Evolutionary conservation across 2,888 invertebrate species (phyloP), one percentile per base, ranked within the genome.

Genomic region (Sinhomidia bicolor): DNA sequence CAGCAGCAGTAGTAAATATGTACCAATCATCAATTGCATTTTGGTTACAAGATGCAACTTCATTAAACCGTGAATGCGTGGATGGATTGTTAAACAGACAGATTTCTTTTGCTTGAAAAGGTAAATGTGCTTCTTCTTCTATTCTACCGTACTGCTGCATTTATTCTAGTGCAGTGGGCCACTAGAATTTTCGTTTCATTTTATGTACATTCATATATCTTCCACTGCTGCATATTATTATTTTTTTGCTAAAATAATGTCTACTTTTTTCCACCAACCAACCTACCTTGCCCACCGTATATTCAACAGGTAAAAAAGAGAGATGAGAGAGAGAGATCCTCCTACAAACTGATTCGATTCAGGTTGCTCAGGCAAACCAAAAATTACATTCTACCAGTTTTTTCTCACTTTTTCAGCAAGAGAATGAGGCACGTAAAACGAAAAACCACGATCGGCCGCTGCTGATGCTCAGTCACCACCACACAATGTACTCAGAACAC

Each of bases 161-260:
- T 41, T 0, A 23, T 79, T 79, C 36, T 79, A 79, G 79, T 57
- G 79, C 60, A 79, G 60, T 79, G 79, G 79, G 79, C 41, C 60
- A 79, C 60, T 79, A 79, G 79, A 60, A 47, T 4, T 6, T 79
- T 51, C 1, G 29, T 74, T 74, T 65, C 60, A 17, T 26, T 62
- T 62, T 36, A 20, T n/a, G n/a, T 14, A 3, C 12, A 47, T 10
- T n/a, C n/a, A 47, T 41, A 41, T 41, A 54, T 36, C 6, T 32
- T 20, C 23, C 9, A n/a, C 23, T 12, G 10, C n/a, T 44, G 41
- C 32, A 68, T 7, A 36, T 36, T 68, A n/a, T n/a, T n/a, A n/a
- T n/a, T n/a, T n/a, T n/a, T n/a, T n/a, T n/a, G n/a, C n/a, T n/a
- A n/a, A n/a, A 7, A 7, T 20, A 41, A 5, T 51, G 0, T 14